Percentiles rank a stretch among this genome's conserved stretches.
phyloP scores from a whole-genome alignment of 1,140 invertebrate species.

The Steinernema feltiae region DNA sequence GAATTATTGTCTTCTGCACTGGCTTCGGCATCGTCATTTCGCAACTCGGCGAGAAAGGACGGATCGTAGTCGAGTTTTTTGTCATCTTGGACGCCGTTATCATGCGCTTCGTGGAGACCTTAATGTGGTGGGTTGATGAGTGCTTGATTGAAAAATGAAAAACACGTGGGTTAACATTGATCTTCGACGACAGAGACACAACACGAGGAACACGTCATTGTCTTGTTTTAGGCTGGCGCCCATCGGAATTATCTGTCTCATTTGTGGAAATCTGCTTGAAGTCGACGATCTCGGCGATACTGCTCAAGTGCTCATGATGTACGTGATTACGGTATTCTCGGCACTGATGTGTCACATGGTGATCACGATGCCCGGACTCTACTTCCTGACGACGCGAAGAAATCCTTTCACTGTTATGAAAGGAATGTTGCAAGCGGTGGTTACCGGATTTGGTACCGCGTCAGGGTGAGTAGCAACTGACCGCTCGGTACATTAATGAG shows the following conservation, averaged over 20 bases:
- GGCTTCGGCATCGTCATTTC: conserved; percentile 57
- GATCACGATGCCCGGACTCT: conserved; percentile 75
- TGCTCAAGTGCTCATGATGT: conserved; percentile 76
- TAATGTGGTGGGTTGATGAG: conserved; percentile 51
- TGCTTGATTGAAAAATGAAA: too few species aligned
- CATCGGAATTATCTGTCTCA: conserved; percentile 79
- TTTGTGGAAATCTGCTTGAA: conserved; percentile 79
- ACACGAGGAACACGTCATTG: too few species aligned
- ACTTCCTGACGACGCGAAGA: conserved; percentile 73
- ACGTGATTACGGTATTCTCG: conserved; percentile 74
- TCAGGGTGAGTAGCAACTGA: conserved; percentile 66
- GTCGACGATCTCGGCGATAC: conserved; percentile 72
- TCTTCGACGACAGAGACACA: too few species aligned
- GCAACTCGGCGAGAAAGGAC: conserved; percentile 50
- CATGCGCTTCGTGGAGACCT: conserved; percentile 46
- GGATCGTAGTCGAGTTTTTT: conserved; percentile 58
- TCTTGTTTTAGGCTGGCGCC: conserved; percentile 69
- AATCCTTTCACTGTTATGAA: conserved; percentile 83
- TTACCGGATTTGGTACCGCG: conserved; percentile 84
- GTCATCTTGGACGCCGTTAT: conserved; percentile 54
- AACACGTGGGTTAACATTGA: too few species aligned
- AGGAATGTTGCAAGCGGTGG: conserved; percentile 73
- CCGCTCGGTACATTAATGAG: too few species aligned
- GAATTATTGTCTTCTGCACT: conserved; percentile 58
- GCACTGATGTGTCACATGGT: conserved; percentile 81